A percentile compares a stretch with the other conserved stretches of the same genome.
phyloP scores from a whole-genome alignment of 37 sponge, comb jelly and placozoan genomes.

The Mnemiopsis leidyi region DNA sequence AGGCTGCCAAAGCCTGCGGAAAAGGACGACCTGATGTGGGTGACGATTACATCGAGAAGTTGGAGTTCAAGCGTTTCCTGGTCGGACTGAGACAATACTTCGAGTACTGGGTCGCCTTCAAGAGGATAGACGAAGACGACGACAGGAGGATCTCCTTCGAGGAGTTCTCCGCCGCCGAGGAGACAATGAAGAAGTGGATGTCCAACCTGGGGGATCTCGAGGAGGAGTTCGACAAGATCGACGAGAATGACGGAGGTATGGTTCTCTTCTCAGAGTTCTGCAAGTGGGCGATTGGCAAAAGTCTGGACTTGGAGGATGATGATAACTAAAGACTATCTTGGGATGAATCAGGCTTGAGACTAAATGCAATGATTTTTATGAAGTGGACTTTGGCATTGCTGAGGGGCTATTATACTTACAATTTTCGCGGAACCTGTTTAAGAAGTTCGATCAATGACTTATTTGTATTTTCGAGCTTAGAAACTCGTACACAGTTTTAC shows the following conservation, averaged over 20 bases:
- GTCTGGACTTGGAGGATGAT: constrained; percentile 44
- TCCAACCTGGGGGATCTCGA: background rate
- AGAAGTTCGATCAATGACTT: too few relatives aligned
- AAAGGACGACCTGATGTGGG: background rate
- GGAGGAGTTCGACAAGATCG: constrained; percentile 51
- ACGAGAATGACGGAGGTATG: constrained; percentile 34
- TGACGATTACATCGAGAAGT: constrained; percentile 36
- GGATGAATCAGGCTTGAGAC: too few relatives aligned
- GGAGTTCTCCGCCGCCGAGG: background rate
- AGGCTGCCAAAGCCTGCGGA: constrained; percentile 25
- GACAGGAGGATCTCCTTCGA: constrained; percentile 54
- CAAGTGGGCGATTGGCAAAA: constrained; percentile 53
- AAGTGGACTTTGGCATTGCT: too few relatives aligned
- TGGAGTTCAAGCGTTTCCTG: constrained; percentile 55
- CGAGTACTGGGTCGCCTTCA: constrained; percentile 63
- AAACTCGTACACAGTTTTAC: too few relatives aligned
- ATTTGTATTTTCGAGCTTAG: too few relatives aligned
- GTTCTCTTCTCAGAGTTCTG: constrained; percentile 36
- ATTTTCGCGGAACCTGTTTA: too few relatives aligned
- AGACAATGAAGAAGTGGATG: constrained; percentile 1
- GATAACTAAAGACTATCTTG: background rate
- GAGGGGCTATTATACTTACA: too few relatives aligned
- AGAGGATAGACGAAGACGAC: constrained; percentile 33
- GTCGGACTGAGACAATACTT: background rate
- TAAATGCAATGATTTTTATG: too few relatives aligned